These are phyloP conservation scores for Tenualosa ilisha DNA, from an alignment of 2,797 vertebrate species.

Conservation along the genomic window DNA sequence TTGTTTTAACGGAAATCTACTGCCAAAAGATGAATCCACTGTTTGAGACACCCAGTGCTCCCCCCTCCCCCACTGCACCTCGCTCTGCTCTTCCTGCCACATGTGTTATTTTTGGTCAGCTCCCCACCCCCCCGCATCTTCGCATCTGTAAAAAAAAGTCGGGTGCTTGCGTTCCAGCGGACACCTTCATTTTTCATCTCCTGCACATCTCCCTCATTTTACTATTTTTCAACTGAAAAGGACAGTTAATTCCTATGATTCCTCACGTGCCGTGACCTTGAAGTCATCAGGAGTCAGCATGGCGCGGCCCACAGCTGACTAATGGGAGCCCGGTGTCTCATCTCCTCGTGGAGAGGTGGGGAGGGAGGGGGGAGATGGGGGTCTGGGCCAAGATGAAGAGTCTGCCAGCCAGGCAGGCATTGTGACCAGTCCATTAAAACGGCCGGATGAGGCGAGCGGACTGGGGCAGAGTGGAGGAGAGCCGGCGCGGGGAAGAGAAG, in stretches of 20 bases:
- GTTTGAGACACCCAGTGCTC: background rate
- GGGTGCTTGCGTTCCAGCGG: constrained; percentile 36
- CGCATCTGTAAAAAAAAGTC: constrained; percentile 23
- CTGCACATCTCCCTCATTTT: constrained; percentile 64
- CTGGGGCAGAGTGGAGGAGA: constrained; percentile 50
- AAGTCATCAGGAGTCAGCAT: constrained; percentile 53
- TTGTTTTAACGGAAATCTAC: background rate
- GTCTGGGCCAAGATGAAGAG: constrained; percentile 64
- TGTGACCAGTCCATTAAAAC: constrained; percentile 89
- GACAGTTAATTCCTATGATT: constrained; percentile 70
- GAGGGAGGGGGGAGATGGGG: constrained; percentile 51
- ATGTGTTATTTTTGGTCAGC: constrained; percentile 38
- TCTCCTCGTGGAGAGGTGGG: constrained; percentile 47
- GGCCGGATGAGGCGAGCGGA: constrained; percentile 49
- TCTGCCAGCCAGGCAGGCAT: constrained; percentile 70
- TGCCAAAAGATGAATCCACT: background rate
- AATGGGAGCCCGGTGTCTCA: constrained; percentile 49
- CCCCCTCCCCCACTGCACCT: background rate
- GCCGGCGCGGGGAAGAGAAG: constrained; percentile 73
- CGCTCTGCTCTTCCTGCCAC: background rate
- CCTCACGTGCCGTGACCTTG: constrained; percentile 75
- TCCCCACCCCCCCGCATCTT: background rate
- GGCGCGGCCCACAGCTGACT: constrained; percentile 58
- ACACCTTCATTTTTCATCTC: constrained; percentile 65
- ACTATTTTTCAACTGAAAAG: constrained; percentile 71